Evolutionary conservation across 2,113 vertebrate species (phyloP).

Genomic region (Plecotus auritus): DNA sequence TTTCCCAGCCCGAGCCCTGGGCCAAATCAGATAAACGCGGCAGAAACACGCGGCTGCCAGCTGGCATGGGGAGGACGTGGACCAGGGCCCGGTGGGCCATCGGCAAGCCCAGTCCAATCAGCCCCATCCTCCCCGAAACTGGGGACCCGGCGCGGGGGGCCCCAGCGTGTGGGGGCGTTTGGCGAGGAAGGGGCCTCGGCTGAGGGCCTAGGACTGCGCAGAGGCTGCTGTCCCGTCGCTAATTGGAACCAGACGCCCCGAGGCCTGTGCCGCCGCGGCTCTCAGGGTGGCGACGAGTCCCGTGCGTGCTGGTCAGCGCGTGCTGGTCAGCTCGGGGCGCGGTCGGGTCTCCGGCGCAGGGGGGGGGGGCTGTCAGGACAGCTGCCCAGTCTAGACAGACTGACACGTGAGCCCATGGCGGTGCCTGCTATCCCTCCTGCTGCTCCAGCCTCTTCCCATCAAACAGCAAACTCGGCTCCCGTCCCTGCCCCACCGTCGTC

Average conservation of each 20-base stretch:
- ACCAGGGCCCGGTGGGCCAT: rapidly evolving
- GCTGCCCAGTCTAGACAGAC: neutral
- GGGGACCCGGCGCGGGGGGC: no score
- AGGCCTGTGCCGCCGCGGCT: neutral
- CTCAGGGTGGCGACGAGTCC: neutral
- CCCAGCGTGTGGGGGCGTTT: neutral
- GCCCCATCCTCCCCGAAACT: no score
- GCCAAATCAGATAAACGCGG: neutral
- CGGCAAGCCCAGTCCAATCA: neutral
- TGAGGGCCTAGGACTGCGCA: neutral
- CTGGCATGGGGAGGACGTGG: neutral
- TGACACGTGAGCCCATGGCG: rapidly evolving
- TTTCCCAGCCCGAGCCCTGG: neutral
- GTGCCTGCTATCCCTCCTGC: rapidly evolving
- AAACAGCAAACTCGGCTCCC: no score
- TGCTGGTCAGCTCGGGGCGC: no score
- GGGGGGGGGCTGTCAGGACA: rapidly evolving
- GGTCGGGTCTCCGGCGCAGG: neutral
- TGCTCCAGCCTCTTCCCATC: neutral
- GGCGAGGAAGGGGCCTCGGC: neutral
- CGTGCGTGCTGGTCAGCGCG: rapidly evolving
- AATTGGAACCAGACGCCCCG: neutral
- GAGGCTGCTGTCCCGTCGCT: neutral
- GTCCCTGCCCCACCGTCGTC: neutral
- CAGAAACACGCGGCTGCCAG: neutral